Percentiles rank a stretch among this genome's conserved stretches.
These are phyloP conservation scores for Andrena flavipes DNA, from an alignment of 2,888 invertebrate species.

Conservation along the genomic window DNA sequence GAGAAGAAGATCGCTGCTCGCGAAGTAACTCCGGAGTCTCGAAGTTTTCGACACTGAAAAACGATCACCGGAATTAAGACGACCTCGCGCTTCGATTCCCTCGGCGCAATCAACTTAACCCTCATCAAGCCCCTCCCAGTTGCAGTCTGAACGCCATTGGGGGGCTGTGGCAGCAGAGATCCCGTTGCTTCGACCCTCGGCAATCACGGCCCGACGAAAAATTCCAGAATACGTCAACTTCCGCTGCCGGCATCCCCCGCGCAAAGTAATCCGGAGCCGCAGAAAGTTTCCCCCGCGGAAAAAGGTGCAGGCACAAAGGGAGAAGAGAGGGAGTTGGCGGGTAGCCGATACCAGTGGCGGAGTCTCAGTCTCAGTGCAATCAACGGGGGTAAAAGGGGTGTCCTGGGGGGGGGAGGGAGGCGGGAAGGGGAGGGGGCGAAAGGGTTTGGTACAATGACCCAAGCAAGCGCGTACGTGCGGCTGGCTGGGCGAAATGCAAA, in stretches of 20 bases:
- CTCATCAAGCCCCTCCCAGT: too few species aligned
- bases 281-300: neutral
- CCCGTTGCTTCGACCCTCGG: neutral
- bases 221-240: neutral
- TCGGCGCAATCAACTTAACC: neutral
- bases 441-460: conserved; percentile 63
- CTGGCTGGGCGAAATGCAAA: conserved; percentile 74
- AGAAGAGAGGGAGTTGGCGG: neutral
- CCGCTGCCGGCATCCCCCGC: neutral
- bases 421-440: conserved; percentile 18
- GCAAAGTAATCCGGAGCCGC: conserved; percentile 7
- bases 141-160: neutral
- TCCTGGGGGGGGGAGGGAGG: neutral
- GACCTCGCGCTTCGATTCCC: neutral
- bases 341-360: neutral
- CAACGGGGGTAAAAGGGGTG: conserved; percentile 39
- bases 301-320: neutral
- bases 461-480: conserved; percentile 36
- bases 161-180: too few species aligned
- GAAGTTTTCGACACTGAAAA: neutral
- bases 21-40: neutral
- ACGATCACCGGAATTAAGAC: conserved; percentile 2
- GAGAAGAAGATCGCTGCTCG: too few species aligned
- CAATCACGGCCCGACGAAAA: neutral
- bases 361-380: conserved; percentile 36